phyloP scores from a whole-genome alignment of 2,113 vertebrate genomes.

The Mystacornis crossleyi region DNA sequence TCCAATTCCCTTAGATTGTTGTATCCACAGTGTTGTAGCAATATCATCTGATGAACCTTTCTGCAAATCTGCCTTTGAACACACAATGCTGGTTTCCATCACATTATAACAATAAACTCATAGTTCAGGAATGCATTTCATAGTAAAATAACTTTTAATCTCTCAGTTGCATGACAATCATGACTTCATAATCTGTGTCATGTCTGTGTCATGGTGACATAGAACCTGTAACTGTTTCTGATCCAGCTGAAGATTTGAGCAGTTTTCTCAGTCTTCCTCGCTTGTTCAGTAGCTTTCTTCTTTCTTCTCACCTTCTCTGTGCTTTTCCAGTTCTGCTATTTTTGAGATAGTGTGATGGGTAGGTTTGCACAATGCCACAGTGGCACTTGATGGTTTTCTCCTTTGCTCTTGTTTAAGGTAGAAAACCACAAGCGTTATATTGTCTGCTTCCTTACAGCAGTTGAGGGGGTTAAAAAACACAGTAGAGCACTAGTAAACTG shows the following conservation, averaged over 20 bases:
- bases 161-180: not conserved
- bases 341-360: not conserved
- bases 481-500: not conserved
- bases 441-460: not conserved
- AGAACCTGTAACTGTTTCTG: not conserved
- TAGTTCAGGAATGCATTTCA: not conserved
- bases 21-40: not conserved
- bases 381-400: not conserved
- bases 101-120: not conserved
- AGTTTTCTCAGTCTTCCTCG: not conserved
- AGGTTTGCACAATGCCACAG: not conserved
- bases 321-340: not conserved
- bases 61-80: not conserved
- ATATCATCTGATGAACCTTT: not conserved
- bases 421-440: not conserved
- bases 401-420: not conserved
- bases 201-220: not conserved
- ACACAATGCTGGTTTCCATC: not conserved
- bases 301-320: not conserved
- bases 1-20: not conserved
- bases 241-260: not conserved
- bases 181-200: not conserved
- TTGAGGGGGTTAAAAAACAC: not conserved
- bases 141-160: not conserved
- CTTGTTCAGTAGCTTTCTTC: not conserved